Base-by-base conservation (phyloP, 2,797 vertebrate species). In the Rhinella marina region DNA sequence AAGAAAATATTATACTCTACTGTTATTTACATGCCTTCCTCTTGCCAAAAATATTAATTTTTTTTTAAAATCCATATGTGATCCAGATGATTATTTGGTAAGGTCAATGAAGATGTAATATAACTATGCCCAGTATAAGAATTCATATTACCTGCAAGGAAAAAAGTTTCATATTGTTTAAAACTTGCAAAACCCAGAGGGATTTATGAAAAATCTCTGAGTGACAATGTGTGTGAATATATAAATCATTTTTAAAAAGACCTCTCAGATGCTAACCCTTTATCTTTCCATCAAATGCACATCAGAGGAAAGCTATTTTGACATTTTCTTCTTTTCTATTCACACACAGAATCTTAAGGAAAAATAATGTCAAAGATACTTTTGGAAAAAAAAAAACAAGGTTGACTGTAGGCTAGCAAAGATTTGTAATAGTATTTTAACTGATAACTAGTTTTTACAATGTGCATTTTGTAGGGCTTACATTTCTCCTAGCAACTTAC, bases 231-330 rank as follows among this genome's bases (percentile, higher is more conserved):
- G 80, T 86, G 72, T 86, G 88, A 89, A 82, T 89, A 70, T 89
- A 82, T 89, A 84, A 88, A 62, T 86, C 88, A 82, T 86, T 86
- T 77, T 89, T 86, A 72, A 86, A 86, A 86, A 77, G 72, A 86
- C 84, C 80, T 89, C 84, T 88, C 88, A 88, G 79, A 88, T 32
- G 77, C 62, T 70, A 72, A 82, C 82, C 73, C 84, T 89, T 89
- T 89, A 89, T 86, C 88, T 89, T 82, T 82, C 57, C 79, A 89
- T 89, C 88, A 82, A 82, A 82, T 82, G n/a, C 79, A 89, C 84
- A 66, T 89, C 88, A 86, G 88, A 86, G 41, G 56, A 82, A 80
- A 86, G 68, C 68, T 86, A 89, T 86, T 89, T 86, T 86, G 88
- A 89, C 84, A 86, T 86, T 76, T 77, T 82, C 79, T 82, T 82